Base-by-base conservation (phyloP, 2,797 vertebrate genomes). In the Urocyon cinereoargenteus region DNA sequence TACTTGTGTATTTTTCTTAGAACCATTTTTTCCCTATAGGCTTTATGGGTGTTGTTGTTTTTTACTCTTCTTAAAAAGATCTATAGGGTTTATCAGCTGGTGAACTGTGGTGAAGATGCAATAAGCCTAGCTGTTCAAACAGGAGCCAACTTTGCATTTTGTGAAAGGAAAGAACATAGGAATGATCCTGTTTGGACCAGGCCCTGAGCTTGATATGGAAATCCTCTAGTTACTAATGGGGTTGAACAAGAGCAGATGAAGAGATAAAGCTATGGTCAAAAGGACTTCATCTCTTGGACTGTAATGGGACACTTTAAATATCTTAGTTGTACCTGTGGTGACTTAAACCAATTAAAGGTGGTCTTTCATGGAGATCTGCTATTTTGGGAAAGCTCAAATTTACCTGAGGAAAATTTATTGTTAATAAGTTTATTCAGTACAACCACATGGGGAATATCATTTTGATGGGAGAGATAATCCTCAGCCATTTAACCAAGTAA, bases 401-500 rank as follows among this genome's bases (percentile, higher is more conserved):
- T 87, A 96, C 40, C 55, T 61, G 70, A 92, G 61, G 61, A 94
- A 96, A 96, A 90, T 72, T 73, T 57, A 87, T 51, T 90, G 62
- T 55, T 95, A 70, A 78, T 83, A 97, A 97, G 85, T 90, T 93
- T 92, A 70, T 95, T 96, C 77, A 86, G 4, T 84, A 34, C 24
- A 61, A 66, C 36, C 93, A 73, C 92, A 78, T 5, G 45, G 94
- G 90, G 62, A 72, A 89, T 81, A 92, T 62, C 61, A 91, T 79
- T 94, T 95, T 93, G 72, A 83, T 13, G 59, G 68, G 36, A 86
- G 78, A 85, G 81, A 72, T 45, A 86, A 92, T 73, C 62, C 40
- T 87, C 36, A 93, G 55, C 34, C 73, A 82, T 66, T 96, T 96
- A 96, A n/a, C 34, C 36, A 72, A 55, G 45, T 96, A 79, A 94